Percentiles rank a stretch among this genome's conserved stretches.
These are phyloP conservation scores for Cosmorhoe ocellata DNA, from an alignment of 2,888 invertebrate species.

Conservation along the genomic window DNA sequence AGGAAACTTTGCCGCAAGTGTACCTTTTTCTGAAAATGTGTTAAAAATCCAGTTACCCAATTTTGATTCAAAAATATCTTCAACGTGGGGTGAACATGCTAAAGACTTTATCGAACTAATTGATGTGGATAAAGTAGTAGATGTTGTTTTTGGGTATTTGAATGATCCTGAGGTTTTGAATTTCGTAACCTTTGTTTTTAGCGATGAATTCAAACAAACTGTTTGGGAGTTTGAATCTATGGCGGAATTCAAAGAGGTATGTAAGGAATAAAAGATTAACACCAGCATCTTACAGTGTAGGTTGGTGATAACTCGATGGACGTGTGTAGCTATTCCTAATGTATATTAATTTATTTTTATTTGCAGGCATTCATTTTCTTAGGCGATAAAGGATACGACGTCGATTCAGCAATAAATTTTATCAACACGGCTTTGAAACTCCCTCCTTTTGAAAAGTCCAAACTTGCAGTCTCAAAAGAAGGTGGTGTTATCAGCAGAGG, in stretches of 20 bases:
- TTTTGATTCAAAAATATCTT: constrained; percentile 13
- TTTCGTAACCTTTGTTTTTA: constrained; percentile 42
- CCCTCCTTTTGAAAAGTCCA: constrained; percentile 39
- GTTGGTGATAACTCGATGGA: too few relatives aligned
- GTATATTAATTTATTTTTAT: constrained; percentile 4
- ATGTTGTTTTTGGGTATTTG: constrained; percentile 40
- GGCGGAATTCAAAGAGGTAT: constrained; percentile 52
- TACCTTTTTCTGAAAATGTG: constrained; percentile 16
- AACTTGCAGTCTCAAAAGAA: background rate
- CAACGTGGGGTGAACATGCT: constrained; percentile 40
- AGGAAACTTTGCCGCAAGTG: constrained; percentile 10
- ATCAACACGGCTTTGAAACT: constrained; percentile 41
- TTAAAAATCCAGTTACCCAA: background rate
- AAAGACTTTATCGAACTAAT: constrained; percentile 45
- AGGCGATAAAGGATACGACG: constrained; percentile 46
- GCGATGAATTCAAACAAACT: constrained; percentile 42
- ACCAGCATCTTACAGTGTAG: too few relatives aligned
- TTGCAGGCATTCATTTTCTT: constrained; percentile 45
- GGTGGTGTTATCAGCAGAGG: constrained; percentile 16
- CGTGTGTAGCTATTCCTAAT: too few relatives aligned
- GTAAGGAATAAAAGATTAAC: background rate
- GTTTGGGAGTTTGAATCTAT: constrained; percentile 45
- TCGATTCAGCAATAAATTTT: constrained; percentile 37
- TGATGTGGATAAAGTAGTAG: constrained; percentile 41
- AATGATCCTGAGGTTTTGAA: constrained; percentile 45